These are phyloP conservation scores for Cirrhinus mrigala DNA, from an alignment of 2,797 vertebrate genomes.

Conservation along the genomic window DNA sequence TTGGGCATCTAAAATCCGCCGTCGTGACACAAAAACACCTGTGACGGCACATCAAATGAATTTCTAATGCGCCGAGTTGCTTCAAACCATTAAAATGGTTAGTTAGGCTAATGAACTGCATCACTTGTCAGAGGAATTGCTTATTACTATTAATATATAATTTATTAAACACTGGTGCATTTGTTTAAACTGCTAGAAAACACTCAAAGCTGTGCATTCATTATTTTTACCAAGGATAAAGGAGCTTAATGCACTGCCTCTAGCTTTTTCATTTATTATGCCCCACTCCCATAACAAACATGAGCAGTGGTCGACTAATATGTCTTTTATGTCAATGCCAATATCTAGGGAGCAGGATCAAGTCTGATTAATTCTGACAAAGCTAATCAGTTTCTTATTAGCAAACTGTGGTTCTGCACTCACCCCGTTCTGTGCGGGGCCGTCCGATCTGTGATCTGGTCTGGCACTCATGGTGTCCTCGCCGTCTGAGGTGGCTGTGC, in stretches of 20 bases:
- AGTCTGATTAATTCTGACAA: background rate
- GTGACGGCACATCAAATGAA: background rate
- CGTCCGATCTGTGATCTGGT: conserved; percentile 18
- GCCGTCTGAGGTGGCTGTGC: conserved; percentile 33
- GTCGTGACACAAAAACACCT: background rate
- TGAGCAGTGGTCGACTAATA: background rate
- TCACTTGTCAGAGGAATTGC: background rate
- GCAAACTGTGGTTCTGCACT: conserved; percentile 17
- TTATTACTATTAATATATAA: background rate
- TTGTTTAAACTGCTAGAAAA: background rate
- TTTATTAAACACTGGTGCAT: background rate
- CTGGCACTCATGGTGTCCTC: conserved; percentile 41
- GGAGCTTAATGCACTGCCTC: background rate
- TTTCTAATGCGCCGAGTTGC: background rate
- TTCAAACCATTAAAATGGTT: background rate
- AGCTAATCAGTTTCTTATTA: background rate
- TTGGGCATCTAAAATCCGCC: background rate
- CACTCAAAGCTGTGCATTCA: background rate
- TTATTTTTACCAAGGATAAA: background rate
- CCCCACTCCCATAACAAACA: background rate
- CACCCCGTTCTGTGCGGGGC: conserved; percentile 54
- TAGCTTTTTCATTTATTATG: background rate
- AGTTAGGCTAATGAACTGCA: background rate
- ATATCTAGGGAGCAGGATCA: background rate
- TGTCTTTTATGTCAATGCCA: background rate